Evolutionary conservation across 2,888 invertebrate species (phyloP).

Genomic region (Trichogramma dendrolimi): DNA sequence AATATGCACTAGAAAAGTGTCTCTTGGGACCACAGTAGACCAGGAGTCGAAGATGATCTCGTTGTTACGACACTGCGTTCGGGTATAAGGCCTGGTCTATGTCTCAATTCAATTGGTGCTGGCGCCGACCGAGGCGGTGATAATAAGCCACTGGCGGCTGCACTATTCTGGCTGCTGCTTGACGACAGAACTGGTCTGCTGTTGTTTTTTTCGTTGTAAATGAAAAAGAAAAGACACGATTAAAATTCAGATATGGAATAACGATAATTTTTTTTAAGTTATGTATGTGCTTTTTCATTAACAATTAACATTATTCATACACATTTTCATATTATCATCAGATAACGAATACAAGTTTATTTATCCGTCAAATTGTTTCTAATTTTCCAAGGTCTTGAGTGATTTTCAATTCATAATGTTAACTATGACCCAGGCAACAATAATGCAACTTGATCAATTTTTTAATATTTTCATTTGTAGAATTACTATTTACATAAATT

Average conservation of each 20-base stretch:
- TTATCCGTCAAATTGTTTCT: no score
- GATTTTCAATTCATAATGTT: no score
- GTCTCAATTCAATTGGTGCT: constrained; percentile 45
- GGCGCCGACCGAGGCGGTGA: constrained; percentile 26
- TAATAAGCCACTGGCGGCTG: constrained; percentile 13
- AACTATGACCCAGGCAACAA: no score
- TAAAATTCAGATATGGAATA: background rate
- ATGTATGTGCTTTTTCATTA: background rate
- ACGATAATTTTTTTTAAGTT: background rate
- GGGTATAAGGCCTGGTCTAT: constrained; percentile 36
- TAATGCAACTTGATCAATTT: no score
- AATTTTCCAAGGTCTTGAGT: no score
- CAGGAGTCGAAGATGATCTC: background rate
- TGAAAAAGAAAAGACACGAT: background rate
- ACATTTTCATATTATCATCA: no score
- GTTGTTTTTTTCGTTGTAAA: background rate
- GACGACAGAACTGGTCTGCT: constrained; percentile 44
- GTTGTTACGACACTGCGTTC: background rate
- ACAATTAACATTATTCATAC: no score
- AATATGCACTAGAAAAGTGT: constrained; percentile 65
- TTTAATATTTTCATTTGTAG: no score
- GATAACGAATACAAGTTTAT: no score
- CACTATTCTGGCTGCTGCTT: constrained; percentile 46
- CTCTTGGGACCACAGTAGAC: constrained; percentile 66
- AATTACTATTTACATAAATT: no score